Evolutionary conservation across 2,888 invertebrate species (phyloP), one percentile per base, ranked within the genome.

Genomic region (Plagiodera versicolora): DNA sequence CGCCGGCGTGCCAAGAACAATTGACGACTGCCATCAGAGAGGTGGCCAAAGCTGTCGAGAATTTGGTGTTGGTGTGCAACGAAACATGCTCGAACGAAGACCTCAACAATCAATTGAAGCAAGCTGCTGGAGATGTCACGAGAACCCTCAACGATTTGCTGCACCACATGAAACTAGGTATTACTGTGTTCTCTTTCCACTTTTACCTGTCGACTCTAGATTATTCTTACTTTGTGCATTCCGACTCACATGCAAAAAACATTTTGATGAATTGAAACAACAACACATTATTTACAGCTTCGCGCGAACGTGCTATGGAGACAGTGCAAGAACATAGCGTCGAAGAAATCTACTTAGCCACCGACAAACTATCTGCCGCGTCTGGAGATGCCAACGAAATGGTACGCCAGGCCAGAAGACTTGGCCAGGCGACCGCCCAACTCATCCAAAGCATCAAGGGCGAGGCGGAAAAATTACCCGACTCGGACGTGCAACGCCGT

Each of bases 371-470:
- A 51, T 89, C 92, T 59, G 89, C 91, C 2, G 91, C 92, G 11
- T 84, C 86, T n/a, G 92, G 91, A 0, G 93, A 96, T 80, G 88
- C 95, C 0, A 89, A 89, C 6, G 96, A 97, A 81, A 97, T 98
- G 97, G 92, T 98, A 47, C 87, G 89, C 0, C 96, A 97, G 76
- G 97, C 98, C 0, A 83, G 94, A 53, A 87, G 92, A 28, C 83
- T 98, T 60, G 97, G 97, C 0, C 94, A 95, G 81, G 97, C 97
- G 18, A 98, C 97, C 0, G 94, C 97, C 0, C 90, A 94, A 66
- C 85, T 98, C 60, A 97, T 98, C 63, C 92, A 94, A 74, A 92
- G 92, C 71, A 97, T 99, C 74, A 95, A 98, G 67, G 61, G 63
- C 60, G 45, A 98, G 77, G 98, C 98, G 0, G 96, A 96, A 74